Base-by-base conservation (phyloP, 92 coral and sea anemone species). In the Anthopleura xanthogrammica region DNA sequence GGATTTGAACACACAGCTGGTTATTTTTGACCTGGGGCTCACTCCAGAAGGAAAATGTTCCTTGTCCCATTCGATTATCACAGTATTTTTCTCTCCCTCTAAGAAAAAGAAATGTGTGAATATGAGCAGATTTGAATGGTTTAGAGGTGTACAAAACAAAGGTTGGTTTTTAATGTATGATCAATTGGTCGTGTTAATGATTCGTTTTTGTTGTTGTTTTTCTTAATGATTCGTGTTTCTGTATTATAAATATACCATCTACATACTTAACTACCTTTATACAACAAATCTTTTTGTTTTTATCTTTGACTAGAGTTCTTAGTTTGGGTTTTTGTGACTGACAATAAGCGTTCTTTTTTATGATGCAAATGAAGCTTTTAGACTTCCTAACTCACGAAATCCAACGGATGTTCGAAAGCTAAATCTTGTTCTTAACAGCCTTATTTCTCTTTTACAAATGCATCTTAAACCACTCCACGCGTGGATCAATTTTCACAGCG, bases 321-420 rank as follows among this genome's bases (percentile, higher is more conserved):
- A 68, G 74, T 68, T 68, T 68, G 74, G 74, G 40, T 68, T 36
- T 68, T 16, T 68, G 41, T 24, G 42, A 24, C 74, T 36, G 74
- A 68, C 74, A 68, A 68, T 52, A 22, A 52, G 41, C 41, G 60
- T 55, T 46, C 7, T 2, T 77, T 75, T 77, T 77, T 50, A 77
- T 75, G 74, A 68, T 77, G 80, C 80, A 77, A 77, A 77, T 77
- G 80, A 77, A 77, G 39, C 41, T 77, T 77, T 46, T 52, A 43
- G 41, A 50, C 78, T 77, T 46, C 80, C 60, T 19, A 77, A 52
- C 80, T 77, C 80, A 50, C 58, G 60, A 77, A 77, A 77, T 17
- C 74, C 80, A 77, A 23, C 80, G 80, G 60, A 46, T 68, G 74
- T 77, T 75, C 78, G 14, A 77, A 77, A 43, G 56, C 41, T 77